A percentile compares a stretch with the other conserved stretches of the same genome.
These are phyloP conservation scores for Coturnix japonica DNA, from an alignment of 2,113 vertebrate species.

Conservation along the genomic window DNA sequence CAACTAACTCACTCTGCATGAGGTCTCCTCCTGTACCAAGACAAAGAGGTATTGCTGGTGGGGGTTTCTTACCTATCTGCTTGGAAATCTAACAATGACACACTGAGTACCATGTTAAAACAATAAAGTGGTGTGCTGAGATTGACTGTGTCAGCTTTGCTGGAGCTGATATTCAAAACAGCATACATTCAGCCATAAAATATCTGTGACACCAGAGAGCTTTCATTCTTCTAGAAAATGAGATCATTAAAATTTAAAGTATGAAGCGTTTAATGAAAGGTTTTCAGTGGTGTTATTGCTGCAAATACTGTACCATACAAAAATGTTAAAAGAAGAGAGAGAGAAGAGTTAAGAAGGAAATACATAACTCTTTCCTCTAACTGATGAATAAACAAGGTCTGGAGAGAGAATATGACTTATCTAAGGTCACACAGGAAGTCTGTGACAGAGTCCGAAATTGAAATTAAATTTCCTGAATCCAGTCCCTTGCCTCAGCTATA, in stretches of 20 bases:
- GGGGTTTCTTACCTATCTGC: background rate
- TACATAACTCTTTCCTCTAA: background rate
- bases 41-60: background rate
- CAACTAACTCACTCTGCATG: background rate
- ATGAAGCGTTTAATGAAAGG: background rate
- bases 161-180: background rate
- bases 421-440: slow-evolving; percentile 49
- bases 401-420: slow-evolving; percentile 1
- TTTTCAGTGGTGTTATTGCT: background rate
- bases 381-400: background rate
- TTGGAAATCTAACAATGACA: background rate
- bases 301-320: background rate
- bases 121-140: background rate
- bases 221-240: background rate
- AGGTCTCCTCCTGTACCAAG: background rate
- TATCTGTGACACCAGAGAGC: background rate
- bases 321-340: rapidly evolving
- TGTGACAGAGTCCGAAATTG: background rate
- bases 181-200: background rate
- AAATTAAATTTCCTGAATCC: slow-evolving; percentile 53
- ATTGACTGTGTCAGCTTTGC: background rate
- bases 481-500: background rate
- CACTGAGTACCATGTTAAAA: background rate
- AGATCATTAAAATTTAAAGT: background rate
- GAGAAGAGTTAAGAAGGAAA: background rate